Evolutionary conservation across 2,888 invertebrate species (phyloP), one percentile per base, ranked within the genome.

Genomic region (Apamea anceps): DNA sequence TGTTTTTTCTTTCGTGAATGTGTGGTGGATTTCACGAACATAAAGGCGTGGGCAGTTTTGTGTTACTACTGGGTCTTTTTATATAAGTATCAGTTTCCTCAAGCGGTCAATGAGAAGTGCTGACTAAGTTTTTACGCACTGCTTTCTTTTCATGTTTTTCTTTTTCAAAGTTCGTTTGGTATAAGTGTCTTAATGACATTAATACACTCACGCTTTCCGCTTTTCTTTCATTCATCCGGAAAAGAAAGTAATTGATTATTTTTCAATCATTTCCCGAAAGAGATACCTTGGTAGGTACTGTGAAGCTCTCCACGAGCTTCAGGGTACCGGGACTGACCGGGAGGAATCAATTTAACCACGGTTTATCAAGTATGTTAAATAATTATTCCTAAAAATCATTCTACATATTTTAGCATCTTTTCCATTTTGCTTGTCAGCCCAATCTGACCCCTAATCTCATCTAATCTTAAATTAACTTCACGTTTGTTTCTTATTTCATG

Each of bases 41-140:
- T 77, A 82, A 87, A 85, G 88, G 75, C 84, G 82, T 84, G 80
- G 85, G 79, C 63, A 75, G 78, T 81, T 72, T 73, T 79, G 68
- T 80, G 79, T 80, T 80, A 81, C 79, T 79, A 78, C 87, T 75
- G 80, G 28, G 62, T 51, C 25, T 71, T 80, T 85, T 63, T 63
- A 45, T 45, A 25, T n/a, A 65, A 76, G 77, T 80, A 85, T 85
- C 84, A 86, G 86, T 85, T 85, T 84, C 83, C 37, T 77, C 54
- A 54, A 60, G 51, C 62, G 67, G 68, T 74, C 68, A 76, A 15
- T n/a, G 18, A 73, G 66, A 83, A 77, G 48, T 67, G 75, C 63
- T 76, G 71, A 63, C 74, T 80, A 54, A 28, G 37, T 62, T 79
- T 75, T 62, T 75, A 71, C 82, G 60, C 66, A 25, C 71, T 63